Evolutionary conservation across 2,797 vertebrate species (phyloP), one percentile per base, ranked within the genome.

Genomic region (Peromyscus melanophrys): DNA sequence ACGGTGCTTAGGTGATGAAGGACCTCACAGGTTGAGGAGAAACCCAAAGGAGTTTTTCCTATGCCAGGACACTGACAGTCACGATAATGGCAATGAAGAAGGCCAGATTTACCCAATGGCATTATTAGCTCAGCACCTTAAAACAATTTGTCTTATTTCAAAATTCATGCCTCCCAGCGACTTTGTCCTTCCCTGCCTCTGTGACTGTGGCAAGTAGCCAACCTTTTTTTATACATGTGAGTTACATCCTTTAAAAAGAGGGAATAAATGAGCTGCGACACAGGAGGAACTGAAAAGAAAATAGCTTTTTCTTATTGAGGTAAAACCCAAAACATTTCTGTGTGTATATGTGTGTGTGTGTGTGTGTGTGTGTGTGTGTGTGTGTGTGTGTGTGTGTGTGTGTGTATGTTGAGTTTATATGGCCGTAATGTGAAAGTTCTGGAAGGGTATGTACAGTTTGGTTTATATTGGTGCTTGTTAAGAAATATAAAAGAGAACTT

Each of bases 401-500:
- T 61, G 29, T 10, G 12, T 34, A 37, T n/a, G 40, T 37, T 31
- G 73, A 23, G 52, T 43, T 43, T 78, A 46, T 25, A 65, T 49
- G 76, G 71, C 57, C 16, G 6, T 4, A 84, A 5, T 40, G 23
- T 55, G 89, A 78, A 91, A 43, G 31, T 29, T 88, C 89, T 94
- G 46, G 76, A 95, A 67, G 69, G 63, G 52, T 80, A 76, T 1
- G 4, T 27, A 76, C 0, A 78, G 25, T 77, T 76, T 11, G 23
- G 29, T 77, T 82, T 94, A 88, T 57, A 78, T 19, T 55, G 16
- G 84, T 19, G 46, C 55, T 63, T 82, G 57, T 73, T 61, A 83
- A 88, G 95, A 92, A 92, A n/a, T 57, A 59, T 23, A 55, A 9
- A 73, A 92, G 75, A 31, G 34, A 90, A 82, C 55, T 95, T 95